phyloP scores from a whole-genome alignment of 2,888 invertebrate species.

The Cheiracanthium punctorium region DNA sequence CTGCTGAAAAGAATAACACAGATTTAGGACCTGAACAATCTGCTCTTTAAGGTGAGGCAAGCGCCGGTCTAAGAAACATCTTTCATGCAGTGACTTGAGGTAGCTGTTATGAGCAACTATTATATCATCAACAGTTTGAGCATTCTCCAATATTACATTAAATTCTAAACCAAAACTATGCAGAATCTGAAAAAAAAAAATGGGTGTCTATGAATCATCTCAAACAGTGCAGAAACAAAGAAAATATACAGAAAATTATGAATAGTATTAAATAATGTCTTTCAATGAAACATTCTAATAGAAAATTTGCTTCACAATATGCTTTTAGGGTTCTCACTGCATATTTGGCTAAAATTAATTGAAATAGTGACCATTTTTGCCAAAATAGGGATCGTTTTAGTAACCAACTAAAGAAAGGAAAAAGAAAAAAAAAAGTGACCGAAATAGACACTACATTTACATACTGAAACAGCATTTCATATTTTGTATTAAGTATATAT shows the following conservation, averaged over 20 bases:
- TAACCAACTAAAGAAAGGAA: too few species aligned
- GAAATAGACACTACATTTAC: too few species aligned
- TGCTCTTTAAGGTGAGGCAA: conserved; percentile 38
- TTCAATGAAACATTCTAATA: neutral
- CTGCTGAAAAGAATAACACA: conserved; percentile 46
- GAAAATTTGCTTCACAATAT: too few species aligned
- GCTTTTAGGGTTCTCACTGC: too few species aligned
- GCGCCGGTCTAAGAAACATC: conserved; percentile 42
- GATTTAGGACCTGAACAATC: conserved; percentile 44
- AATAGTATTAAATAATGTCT: too few species aligned
- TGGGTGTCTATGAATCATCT: neutral
- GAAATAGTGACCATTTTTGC: too few species aligned
- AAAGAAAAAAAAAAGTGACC: too few species aligned
- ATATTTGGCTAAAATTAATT: too few species aligned
- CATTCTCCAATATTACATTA: conserved; percentile 18
- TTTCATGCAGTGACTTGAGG: conserved; percentile 36
- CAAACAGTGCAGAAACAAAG: neutral
- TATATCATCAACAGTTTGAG: conserved; percentile 47
- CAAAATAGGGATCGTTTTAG: too few species aligned
- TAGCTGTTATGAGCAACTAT: conserved; percentile 29
- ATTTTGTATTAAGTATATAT: too few species aligned
- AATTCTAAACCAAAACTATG: conserved; percentile 50
- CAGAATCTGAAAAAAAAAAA: conserved; percentile 30
- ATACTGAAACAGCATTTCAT: too few species aligned
- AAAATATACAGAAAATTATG: neutral